A percentile compares a stretch with the other conserved stretches of the same genome.
phyloP scores from a whole-genome alignment of 2,113 vertebrate species.

The Mormyrus lacerda region DNA sequence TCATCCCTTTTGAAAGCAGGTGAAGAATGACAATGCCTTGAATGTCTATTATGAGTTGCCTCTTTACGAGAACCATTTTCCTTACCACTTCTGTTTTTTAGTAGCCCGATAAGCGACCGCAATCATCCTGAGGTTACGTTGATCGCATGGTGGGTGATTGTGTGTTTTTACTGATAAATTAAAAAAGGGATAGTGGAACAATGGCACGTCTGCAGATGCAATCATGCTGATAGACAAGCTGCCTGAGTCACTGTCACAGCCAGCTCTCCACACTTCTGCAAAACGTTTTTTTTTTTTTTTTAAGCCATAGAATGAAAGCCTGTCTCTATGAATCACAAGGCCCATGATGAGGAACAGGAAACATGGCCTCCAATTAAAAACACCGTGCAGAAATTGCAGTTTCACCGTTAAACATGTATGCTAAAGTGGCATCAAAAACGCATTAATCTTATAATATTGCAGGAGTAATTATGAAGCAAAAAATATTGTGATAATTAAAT shows the following conservation, averaged over 20 bases:
- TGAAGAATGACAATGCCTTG: background rate
- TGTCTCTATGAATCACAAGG: background rate
- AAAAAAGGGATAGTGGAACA: background rate
- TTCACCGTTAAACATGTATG: background rate
- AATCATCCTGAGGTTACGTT: background rate
- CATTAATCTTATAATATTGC: background rate
- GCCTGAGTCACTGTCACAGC: background rate
- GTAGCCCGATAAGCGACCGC: background rate
- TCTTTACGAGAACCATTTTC: background rate
- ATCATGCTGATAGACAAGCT: background rate
- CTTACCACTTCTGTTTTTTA: constrained; percentile 14
- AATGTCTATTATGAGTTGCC: too few relatives aligned
- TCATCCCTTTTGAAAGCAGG: constrained; percentile 12
- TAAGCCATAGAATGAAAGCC: background rate
- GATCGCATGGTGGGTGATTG: background rate
- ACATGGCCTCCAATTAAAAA: background rate
- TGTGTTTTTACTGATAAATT: background rate
- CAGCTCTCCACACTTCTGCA: background rate
- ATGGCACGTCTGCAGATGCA: background rate
- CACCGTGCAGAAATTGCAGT: background rate
- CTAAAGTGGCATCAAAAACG: background rate
- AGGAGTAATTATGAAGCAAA: background rate
- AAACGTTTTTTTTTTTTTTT: background rate
- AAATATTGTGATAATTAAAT: background rate
- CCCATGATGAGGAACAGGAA: background rate